These are phyloP conservation scores for Clupea harengus DNA, from an alignment of 2,113 vertebrate species.

Conservation along the genomic window DNA sequence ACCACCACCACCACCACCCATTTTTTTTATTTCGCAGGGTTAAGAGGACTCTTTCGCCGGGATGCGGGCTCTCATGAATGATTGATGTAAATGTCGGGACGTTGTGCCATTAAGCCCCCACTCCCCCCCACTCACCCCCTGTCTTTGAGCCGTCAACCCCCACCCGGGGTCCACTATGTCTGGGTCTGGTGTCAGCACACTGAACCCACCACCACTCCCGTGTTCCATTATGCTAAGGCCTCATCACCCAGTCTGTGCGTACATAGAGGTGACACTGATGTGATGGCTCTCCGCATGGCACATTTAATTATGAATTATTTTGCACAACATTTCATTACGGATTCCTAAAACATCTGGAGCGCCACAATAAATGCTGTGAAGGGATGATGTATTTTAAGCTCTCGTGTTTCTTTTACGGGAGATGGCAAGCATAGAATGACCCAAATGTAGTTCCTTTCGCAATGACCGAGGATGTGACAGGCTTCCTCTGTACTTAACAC, in stretches of 20 bases:
- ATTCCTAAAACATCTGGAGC: neutral
- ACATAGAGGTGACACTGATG: neutral
- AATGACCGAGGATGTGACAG: neutral
- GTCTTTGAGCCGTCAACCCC: neutral
- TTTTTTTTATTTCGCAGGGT: neutral
- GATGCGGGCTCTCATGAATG: conserved; percentile 45
- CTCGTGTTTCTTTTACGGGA: neutral
- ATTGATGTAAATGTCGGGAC: conserved; percentile 35
- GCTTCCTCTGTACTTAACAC: no score
- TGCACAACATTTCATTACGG: neutral
- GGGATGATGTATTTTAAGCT: neutral
- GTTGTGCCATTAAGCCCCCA: neutral
- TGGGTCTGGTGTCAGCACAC: neutral
- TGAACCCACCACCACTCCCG: neutral
- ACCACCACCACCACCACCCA: neutral
- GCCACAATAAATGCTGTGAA: neutral
- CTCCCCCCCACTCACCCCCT: neutral
- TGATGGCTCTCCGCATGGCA: neutral
- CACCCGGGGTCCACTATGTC: neutral
- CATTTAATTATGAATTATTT: neutral
- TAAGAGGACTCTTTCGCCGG: conserved; percentile 10
- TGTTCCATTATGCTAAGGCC: neutral
- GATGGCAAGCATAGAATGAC: neutral
- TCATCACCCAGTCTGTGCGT: neutral
- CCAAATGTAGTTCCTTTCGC: neutral